Conservation (phyloP, 1,140 invertebrate species). For the Drepana arcuata region DNA sequence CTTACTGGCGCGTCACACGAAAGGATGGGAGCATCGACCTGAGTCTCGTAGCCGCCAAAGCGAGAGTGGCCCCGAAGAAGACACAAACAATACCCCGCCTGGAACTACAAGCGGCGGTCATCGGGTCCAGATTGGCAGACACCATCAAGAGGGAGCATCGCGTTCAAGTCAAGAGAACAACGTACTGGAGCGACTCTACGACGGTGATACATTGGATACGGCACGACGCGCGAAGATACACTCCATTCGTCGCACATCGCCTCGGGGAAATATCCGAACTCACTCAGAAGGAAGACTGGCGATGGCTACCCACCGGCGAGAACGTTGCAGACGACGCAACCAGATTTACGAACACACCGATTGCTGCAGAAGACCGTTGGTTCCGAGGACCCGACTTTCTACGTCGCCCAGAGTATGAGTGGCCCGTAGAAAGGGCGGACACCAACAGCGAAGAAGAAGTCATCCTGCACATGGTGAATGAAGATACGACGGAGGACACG, state of each 20-base stretch:
- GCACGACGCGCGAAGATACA: constrained; percentile 15
- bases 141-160: no score
- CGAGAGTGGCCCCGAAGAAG: no score
- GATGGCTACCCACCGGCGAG: constrained; percentile 17
- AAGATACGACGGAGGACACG: no score
- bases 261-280: constrained; percentile 29
- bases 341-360: not conserved
- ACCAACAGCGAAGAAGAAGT: no score
- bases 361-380: not conserved
- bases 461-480: no score
- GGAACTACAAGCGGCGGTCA: no score
- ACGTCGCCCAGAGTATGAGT: not conserved
- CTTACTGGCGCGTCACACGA: no score
- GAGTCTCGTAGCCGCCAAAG: no score
- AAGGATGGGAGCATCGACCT: no score
- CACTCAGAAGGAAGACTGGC: constrained; percentile 22
- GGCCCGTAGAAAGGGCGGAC: no score
- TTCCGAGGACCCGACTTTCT: not conserved
- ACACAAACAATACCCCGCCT: no score
- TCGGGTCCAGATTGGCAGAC: no score
- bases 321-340: constrained; percentile 32
- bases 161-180: not conserved
- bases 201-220: constrained; percentile 15
- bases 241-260: constrained; percentile 42
- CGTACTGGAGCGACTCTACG: constrained; percentile 18